Conservation (phyloP, 2,797 vertebrate genomes). For the Chelon auratus region DNA sequence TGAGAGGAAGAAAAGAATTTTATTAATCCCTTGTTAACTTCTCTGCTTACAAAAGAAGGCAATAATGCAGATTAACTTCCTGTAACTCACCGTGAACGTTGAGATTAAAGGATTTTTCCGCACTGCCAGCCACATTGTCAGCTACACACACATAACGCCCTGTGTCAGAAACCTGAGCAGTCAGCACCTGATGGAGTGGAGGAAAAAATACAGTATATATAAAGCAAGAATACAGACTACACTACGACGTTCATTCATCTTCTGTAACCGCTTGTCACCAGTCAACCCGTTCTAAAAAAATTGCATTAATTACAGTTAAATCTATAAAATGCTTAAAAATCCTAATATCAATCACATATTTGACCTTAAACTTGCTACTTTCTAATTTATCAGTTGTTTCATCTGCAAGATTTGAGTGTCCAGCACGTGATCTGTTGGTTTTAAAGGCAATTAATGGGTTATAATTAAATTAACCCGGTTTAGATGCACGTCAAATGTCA, state of each 20-base stretch:
- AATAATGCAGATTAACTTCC: background rate
- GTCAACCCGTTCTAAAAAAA: background rate
- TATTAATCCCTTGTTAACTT: background rate
- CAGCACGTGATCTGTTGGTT: background rate
- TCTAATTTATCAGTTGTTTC: background rate
- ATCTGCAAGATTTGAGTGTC: background rate
- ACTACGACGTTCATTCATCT: too few relatives aligned
- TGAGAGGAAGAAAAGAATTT: conserved; percentile 56
- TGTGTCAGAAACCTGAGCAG: conserved; percentile 89
- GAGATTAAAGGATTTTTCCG: conserved; percentile 94
- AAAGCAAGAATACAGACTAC: background rate
- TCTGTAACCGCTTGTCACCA: too few relatives aligned
- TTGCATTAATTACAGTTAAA: too few relatives aligned
- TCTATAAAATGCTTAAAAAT: background rate
- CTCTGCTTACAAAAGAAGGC: background rate
- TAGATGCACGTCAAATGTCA: background rate
- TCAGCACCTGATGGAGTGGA: conserved; percentile 87
- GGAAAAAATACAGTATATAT: background rate
- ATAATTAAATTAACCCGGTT: background rate
- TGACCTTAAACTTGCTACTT: background rate
- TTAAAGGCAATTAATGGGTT: too few relatives aligned
- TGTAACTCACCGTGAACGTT: conserved; percentile 91
- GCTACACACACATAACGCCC: conserved; percentile 92
- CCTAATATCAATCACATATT: background rate
- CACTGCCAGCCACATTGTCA: conserved; percentile 91